Evolutionary conservation across 2,113 vertebrate species (phyloP), one percentile per base, ranked within the genome.

Genomic region (Zapus hudsonius): DNA sequence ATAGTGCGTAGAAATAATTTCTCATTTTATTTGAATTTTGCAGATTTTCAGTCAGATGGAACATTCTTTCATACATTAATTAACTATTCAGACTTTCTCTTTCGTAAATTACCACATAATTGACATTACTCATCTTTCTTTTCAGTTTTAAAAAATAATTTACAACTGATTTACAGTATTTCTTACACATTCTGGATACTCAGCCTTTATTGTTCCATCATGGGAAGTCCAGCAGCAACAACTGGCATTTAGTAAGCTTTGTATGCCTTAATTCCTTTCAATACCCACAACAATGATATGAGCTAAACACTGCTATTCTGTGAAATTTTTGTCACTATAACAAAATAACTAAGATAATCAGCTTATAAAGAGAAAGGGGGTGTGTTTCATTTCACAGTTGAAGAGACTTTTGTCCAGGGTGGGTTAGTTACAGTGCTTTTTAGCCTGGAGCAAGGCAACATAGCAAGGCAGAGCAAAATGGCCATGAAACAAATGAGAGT

Each of bases 91-190:
- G 36, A 63, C 52, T 44, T 22, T n/a, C 12, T 57, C 13, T 47
- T 73, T 40, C 23, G 38, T 63, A 63, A 59, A 74, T 82, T 89
- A 31, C 73, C 66, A 67, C 4, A 11, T 3, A 38, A 40, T n/a
- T 63, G 55, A 75, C 47, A 90, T 87, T 74, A 42, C 16, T 91
- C 3, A 2, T 40, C 87, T 82, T 63, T 64, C n/a, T 17, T 64
- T 69, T 76, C 15, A 7, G 4, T 38, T 87, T 47, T 17, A 33
- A 57, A 40, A 86, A 73, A n/a, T 29, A 84, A 22, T 72, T 52
- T 47, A 61, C 17, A 61, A 9, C 29, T 74, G 59, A 75, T 70
- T 69, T 52, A 17, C 31, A 69, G 27, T 17, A 75, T 61, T 69
- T 67, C 33, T 94, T 69, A 25, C 16, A 81, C 55, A 66, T 33